Base-by-base conservation (phyloP, 2,888 invertebrate genomes). In the Drosophila prostipennis region DNA sequence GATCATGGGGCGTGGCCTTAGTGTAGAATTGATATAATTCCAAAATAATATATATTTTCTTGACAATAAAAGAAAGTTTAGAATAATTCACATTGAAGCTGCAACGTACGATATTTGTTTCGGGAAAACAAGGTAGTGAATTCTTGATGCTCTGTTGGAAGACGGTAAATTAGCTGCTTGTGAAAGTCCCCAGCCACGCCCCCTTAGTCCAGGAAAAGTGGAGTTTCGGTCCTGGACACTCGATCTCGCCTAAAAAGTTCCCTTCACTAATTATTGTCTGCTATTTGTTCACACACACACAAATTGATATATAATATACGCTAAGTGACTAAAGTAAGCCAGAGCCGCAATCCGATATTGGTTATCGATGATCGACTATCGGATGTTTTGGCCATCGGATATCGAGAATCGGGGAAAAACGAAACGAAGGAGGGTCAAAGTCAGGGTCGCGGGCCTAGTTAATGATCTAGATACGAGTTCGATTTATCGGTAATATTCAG, bases 201-300 rank as follows among this genome's bases (percentile, higher is more conserved):
- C 34, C 32, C 6, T 7, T 45, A 46, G 23, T 32, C 39, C 54
- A 13, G 42, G 42, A 39, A 46, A 16, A 8, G 23, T 16, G 26
- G 26, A 26, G 26, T 26, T 26, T 5, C 26, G 26, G 26, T 26
- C 16, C 23, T 67, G 55, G 63, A 14, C 36, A 13, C 53, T 34
- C 10, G 52, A 64, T 71, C 52, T 58, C 40, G 14, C 56, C 48
- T 43, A 37, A 59, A 46, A 49, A 61, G 43, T 32, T 57, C 49
- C 72, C 65, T 76, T 74, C 75, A 82, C 89, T 89, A 89, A 90
- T 89, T 89, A 89, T 89, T 89, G 89, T 89, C 89, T 89, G 89
- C 90, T 90, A 90, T 85, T 88, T 89, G 81, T 88, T 84, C 63
- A 64, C 60, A 61, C 53, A 72, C 69, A 63, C 61, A 61, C 48